These are phyloP conservation scores for Smithornis capensis DNA, from an alignment of 2,113 vertebrate genomes.

Conservation along the genomic window DNA sequence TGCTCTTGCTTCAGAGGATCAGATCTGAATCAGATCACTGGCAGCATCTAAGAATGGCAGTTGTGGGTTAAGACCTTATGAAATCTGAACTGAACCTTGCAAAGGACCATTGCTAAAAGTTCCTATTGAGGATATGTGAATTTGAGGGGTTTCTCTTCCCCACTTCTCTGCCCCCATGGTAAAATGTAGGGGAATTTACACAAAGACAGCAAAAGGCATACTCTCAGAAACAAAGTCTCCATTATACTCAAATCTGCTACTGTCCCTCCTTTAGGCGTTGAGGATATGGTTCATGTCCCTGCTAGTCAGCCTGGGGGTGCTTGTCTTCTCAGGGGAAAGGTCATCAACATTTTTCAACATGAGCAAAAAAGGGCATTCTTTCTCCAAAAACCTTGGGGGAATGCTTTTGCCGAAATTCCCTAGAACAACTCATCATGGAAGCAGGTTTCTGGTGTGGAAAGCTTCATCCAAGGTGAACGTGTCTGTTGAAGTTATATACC, in stretches of 20 bases:
- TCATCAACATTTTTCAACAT: slow-evolving; percentile 28
- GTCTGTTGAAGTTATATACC: neutral
- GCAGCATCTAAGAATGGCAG: neutral
- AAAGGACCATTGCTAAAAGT: neutral
- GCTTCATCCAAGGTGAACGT: neutral
- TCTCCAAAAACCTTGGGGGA: neutral
- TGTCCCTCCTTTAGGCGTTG: neutral
- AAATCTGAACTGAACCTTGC: neutral
- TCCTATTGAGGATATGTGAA: neutral
- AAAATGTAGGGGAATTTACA: neutral
- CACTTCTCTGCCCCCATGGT: neutral
- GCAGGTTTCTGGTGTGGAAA: neutral
- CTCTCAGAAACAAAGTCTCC: neutral
- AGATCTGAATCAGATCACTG: neutral
- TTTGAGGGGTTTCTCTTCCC: neutral
- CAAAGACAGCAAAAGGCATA: neutral
- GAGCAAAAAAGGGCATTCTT: neutral
- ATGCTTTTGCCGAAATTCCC: neutral
- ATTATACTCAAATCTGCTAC: neutral
- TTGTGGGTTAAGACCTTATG: neutral
- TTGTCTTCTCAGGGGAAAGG: neutral
- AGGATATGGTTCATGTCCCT: neutral
- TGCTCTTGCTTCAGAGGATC: neutral
- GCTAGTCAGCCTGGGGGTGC: neutral
- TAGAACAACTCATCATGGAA: neutral